A percentile compares a stretch with the other conserved stretches of the same genome.
Evolutionary conservation across 2,113 vertebrate species (phyloP).

Genomic region (Centropus unirufus): DNA sequence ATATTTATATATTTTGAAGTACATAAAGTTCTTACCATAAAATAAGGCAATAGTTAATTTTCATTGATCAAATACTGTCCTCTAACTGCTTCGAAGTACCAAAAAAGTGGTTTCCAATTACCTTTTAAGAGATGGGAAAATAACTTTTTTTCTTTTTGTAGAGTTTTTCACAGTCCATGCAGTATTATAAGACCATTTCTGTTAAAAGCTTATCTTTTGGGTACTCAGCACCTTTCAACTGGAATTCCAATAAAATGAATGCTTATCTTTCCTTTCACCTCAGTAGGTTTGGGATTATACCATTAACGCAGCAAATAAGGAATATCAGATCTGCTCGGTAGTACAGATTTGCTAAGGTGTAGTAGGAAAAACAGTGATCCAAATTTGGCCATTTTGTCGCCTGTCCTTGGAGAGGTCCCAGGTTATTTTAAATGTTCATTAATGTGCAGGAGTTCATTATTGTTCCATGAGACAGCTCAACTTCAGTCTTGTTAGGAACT

Average conservation of each 20-base stretch:
- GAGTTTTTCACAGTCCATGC: not conserved
- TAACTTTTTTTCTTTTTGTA: not conserved
- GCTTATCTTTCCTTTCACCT: constrained; percentile 33
- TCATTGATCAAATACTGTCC: not conserved
- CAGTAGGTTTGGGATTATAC: constrained; percentile 27
- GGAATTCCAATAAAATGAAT: constrained; percentile 5
- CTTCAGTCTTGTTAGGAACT: not conserved
- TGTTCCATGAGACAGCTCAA: not conserved
- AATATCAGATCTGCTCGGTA: not conserved
- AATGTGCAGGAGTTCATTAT: not conserved
- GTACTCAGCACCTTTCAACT: constrained; percentile 13
- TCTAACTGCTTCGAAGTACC: not conserved
- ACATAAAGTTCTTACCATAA: not conserved
- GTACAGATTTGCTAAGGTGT: not conserved
- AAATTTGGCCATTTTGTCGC: not conserved
- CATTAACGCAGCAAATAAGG: constrained; percentile 38
- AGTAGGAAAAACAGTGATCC: not conserved
- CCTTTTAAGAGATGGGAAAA: not conserved
- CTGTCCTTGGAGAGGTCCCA: not conserved
- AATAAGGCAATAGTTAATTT: not conserved
- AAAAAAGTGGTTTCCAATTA: not conserved
- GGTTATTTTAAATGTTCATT: not conserved
- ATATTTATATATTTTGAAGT: not conserved
- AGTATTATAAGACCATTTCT: constrained; percentile 3
- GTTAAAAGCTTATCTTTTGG: constrained; percentile 39